Evolutionary conservation across 2,113 vertebrate genomes (phyloP).

Genomic region (Pyrgilauda ruficollis): DNA sequence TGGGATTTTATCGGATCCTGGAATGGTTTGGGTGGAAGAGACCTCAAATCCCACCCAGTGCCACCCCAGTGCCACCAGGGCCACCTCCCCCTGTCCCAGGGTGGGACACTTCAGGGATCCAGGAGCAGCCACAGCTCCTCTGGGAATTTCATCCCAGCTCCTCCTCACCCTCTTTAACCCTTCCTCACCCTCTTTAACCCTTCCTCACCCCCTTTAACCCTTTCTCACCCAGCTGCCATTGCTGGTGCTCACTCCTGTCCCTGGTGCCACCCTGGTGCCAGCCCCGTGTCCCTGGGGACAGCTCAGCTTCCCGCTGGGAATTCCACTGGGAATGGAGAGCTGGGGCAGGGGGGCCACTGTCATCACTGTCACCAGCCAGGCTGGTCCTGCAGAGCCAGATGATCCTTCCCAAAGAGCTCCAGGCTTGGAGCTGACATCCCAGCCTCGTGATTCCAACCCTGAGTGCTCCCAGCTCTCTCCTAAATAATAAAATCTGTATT

Average conservation of each 20-base stretch:
- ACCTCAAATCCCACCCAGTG: no score
- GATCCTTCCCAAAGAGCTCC: neutral
- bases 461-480: neutral
- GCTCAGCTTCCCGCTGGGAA: fast-evolving
- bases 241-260: neutral
- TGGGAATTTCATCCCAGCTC: neutral
- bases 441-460: neutral
- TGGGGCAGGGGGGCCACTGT: neutral
- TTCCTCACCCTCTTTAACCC: neutral
- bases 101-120: neutral
- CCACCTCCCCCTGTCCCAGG: no score
- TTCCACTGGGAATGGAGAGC: fast-evolving
- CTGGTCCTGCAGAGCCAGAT: neutral
- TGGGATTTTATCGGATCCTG: no score
- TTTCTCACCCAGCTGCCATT: fast-evolving
- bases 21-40: no score
- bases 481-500: fast-evolving
- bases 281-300: neutral
- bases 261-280: no score
- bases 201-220: neutral
- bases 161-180: no score
- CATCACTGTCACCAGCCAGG: neutral
- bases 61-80: no score
- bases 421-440: neutral
- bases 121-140: neutral